Conservation (phyloP, 2,888 invertebrate genomes). For the Acanthosepion pharaonis region DNA sequence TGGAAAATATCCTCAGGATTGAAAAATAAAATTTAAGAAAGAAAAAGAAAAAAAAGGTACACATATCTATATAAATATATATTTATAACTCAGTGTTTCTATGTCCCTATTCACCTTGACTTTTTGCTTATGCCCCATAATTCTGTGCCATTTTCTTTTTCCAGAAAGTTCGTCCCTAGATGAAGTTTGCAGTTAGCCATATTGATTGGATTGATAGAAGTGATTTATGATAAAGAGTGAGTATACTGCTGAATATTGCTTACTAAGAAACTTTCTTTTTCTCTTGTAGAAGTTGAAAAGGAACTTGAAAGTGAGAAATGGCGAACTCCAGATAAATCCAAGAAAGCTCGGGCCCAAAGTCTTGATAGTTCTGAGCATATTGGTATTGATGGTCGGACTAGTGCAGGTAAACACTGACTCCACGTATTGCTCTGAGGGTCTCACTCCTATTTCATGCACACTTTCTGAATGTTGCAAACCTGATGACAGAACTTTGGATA, state of each 20-base stretch:
- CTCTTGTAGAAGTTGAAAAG: conserved; percentile 89
- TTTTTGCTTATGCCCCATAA: conserved; percentile 12
- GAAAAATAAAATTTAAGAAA: not conserved
- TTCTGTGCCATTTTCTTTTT: conserved; percentile 33
- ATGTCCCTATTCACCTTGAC: not conserved
- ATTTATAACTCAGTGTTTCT: not conserved
- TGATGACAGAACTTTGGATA: conserved; percentile 20
- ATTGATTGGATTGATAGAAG: conserved; percentile 33
- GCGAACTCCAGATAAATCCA: conserved; percentile 57
- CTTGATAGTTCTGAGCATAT: conserved; percentile 59
- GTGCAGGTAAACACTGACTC: conserved; percentile 61
- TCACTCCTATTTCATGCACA: not conserved
- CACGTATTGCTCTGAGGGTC: conserved; percentile 23
- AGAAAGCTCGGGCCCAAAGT: conserved; percentile 61
- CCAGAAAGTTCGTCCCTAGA: conserved; percentile 33
- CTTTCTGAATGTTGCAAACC: conserved; percentile 33
- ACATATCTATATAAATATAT: not conserved
- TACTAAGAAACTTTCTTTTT: conserved; percentile 51
- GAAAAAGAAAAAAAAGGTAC: too few relatives aligned
- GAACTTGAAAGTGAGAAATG: conserved; percentile 81
- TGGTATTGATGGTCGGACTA: conserved; percentile 61
- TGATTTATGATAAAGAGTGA: conserved; percentile 12
- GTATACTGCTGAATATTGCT: not conserved
- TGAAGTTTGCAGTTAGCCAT: conserved; percentile 22
- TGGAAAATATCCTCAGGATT: not conserved